phyloP scores from a whole-genome alignment of 2,113 vertebrate species.

The Nycticebus coucang region DNA sequence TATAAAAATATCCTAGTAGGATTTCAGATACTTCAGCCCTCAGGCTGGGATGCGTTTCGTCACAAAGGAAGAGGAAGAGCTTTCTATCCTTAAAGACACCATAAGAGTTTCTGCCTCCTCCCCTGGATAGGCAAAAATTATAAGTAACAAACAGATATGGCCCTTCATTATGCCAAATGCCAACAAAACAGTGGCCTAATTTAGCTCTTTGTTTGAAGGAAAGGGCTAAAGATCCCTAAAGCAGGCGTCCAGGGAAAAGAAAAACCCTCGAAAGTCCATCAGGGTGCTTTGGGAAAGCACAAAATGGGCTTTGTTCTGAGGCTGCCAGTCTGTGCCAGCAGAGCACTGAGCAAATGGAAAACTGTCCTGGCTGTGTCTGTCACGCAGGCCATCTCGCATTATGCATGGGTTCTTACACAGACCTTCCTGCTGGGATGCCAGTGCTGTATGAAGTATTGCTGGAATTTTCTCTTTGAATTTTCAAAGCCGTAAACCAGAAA shows the following conservation, averaged over 20 bases:
- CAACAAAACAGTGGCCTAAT: conserved; percentile 49
- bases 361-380: neutral
- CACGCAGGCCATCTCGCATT: neutral
- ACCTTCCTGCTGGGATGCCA: conserved; percentile 1
- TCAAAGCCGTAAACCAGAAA: conserved; percentile 50
- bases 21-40: neutral
- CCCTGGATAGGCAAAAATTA: neutral
- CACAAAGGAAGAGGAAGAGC: neutral
- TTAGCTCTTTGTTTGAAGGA: conserved; percentile 68
- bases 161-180: conserved; percentile 14
- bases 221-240: conserved; percentile 68
- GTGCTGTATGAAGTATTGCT: neutral
- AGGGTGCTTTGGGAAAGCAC: conserved; percentile 75
- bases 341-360: conserved; percentile 77
- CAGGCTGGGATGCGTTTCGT: neutral
- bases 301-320: conserved; percentile 80
- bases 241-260: conserved; percentile 55
- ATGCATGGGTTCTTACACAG: neutral
- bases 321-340: conserved; percentile 62
- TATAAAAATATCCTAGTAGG: neutral
- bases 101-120: neutral
- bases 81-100: neutral
- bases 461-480: neutral
- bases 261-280: conserved; percentile 80
- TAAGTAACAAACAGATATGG: neutral